phyloP scores from a whole-genome alignment of 2,797 vertebrate genomes.

The Petrocephalus schoutedeni region DNA sequence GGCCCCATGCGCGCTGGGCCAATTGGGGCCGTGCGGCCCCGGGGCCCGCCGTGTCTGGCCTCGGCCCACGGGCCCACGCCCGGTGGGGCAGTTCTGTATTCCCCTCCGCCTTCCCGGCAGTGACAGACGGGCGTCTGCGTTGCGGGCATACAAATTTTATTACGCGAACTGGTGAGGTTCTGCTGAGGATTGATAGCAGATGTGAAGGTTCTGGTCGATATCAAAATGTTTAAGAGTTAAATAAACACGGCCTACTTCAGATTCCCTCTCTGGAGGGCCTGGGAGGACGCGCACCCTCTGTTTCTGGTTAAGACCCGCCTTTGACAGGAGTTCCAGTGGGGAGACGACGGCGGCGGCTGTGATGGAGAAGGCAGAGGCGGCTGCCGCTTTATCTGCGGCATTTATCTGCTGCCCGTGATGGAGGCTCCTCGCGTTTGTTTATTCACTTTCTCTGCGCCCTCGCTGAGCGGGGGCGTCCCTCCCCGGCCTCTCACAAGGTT shows the following conservation, averaged over 20 bases:
- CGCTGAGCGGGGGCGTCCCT: neutral
- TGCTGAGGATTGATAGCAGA: conserved; percentile 67
- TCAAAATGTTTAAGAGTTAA: conserved; percentile 73
- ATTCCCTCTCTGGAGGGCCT: conserved; percentile 59
- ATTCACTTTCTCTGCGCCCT: neutral
- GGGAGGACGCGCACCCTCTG: conserved; percentile 60
- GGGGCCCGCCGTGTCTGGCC: neutral
- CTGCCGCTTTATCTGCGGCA: conserved; percentile 68
- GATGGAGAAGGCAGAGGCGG: conserved; percentile 42
- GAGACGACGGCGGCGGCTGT: conserved; percentile 56
- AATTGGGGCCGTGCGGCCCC: neutral
- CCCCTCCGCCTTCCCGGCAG: conserved; percentile 45
- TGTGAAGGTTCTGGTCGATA: conserved; percentile 70
- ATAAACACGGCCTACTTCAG: conserved; percentile 71
- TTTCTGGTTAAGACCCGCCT: conserved; percentile 72
- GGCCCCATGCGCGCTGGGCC: neutral
- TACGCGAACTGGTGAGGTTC: conserved; percentile 54
- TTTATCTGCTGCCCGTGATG: conserved; percentile 60
- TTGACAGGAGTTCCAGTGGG: conserved; percentile 75
- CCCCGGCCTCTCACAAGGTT: neutral
- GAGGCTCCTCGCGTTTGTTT: conserved; percentile 11
- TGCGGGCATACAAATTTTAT: conserved; percentile 49
- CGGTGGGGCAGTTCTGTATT: conserved; percentile 30
- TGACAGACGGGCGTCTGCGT: conserved; percentile 52
- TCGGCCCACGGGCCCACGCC: neutral